These are phyloP conservation scores for Dryobota labecula DNA, from an alignment of 2,888 invertebrate genomes.

Conservation along the genomic window DNA sequence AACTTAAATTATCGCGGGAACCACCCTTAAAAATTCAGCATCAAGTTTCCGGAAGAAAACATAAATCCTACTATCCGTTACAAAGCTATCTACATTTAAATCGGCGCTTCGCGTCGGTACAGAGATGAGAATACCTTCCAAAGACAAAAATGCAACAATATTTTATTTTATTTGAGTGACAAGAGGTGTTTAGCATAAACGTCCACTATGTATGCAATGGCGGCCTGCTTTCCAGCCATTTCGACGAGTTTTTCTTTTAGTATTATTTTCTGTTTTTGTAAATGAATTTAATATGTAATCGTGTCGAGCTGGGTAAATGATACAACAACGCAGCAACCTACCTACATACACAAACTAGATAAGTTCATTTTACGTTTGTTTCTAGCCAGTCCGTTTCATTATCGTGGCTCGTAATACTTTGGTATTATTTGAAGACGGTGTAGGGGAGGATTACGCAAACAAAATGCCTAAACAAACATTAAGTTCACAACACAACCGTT, in stretches of 20 bases:
- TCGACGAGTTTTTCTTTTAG: conserved; percentile 53
- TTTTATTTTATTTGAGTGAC: conserved; percentile 76
- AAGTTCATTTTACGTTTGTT: conserved; percentile 32
- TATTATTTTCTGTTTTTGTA: conserved; percentile 59
- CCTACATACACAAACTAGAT: not conserved
- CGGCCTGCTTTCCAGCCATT: conserved; percentile 59
- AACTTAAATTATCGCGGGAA: conserved; percentile 42
- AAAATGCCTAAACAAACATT: not conserved
- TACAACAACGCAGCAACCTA: conserved; percentile 16
- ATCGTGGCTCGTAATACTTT: conserved; percentile 24
- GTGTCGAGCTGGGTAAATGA: conserved; percentile 52
- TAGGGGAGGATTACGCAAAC: not conserved
- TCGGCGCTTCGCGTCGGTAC: conserved; percentile 27
- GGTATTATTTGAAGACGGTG: conserved; percentile 12
- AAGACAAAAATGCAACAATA: conserved; percentile 72
- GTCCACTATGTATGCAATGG: conserved; percentile 72
- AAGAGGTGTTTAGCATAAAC: conserved; percentile 74
- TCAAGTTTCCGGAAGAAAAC: conserved; percentile 34
- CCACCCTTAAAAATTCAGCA: conserved; percentile 43
- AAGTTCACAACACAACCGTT: not conserved
- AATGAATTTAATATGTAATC: conserved; percentile 67
- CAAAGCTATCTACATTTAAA: conserved; percentile 64
- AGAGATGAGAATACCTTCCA: conserved; percentile 44
- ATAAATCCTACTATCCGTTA: conserved; percentile 54
- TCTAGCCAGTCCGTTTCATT: conserved; percentile 21